Percentiles rank a stretch among this genome's conserved stretches.
These are phyloP conservation scores for Catocala nupta DNA, from an alignment of 2,888 invertebrate genomes.

Conservation along the genomic window DNA sequence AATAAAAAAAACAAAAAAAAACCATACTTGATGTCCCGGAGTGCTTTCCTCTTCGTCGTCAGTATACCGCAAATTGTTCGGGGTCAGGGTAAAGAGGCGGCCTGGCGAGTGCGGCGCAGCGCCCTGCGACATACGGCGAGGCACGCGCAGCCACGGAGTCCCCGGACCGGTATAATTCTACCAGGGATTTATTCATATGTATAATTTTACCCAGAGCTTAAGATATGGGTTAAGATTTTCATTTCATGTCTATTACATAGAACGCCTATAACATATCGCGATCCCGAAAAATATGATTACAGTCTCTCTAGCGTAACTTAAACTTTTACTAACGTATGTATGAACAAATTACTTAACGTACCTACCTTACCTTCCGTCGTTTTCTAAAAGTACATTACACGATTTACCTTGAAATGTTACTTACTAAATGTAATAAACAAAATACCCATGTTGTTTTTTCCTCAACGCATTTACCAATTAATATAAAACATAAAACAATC, in stretches of 20 bases:
- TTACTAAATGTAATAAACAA: no score
- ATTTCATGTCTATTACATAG: no score
- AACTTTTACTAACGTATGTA: no score
- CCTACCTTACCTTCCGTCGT: no score
- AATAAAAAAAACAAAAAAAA: neutral
- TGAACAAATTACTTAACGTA: no score
- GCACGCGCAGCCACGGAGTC: constrained; percentile 46
- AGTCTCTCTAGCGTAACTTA: no score
- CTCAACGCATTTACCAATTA: constrained; percentile 3
- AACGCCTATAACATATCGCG: no score
- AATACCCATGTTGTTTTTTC: neutral
- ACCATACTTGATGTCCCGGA: constrained; percentile 57
- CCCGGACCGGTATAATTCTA: constrained; percentile 11
- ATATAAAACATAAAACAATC: neutral
- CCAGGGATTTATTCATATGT: neutral
- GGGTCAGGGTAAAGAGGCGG: neutral
- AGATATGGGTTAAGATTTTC: no score
- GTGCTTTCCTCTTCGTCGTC: constrained; percentile 71
- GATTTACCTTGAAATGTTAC: no score
- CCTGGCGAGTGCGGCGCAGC: constrained; percentile 60
- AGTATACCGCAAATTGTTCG: constrained; percentile 34
- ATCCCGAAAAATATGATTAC: no score
- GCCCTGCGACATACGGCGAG: constrained; percentile 58
- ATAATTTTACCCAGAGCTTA: no score
- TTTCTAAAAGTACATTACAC: no score